Base-by-base conservation (phyloP, 2,888 invertebrate genomes). In the Lysandra coridon region DNA sequence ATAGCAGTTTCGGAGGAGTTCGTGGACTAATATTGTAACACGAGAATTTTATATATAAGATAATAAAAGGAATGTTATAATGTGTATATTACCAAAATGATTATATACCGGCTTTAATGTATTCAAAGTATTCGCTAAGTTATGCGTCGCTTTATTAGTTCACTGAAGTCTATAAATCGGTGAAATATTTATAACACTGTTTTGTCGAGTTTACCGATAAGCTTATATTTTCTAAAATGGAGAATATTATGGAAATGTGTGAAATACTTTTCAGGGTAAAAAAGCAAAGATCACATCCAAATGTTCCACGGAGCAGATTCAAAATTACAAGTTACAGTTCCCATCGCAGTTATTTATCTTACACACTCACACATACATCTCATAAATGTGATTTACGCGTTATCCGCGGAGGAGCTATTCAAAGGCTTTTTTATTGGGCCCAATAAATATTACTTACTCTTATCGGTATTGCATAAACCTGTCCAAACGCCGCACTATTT, bases 401-500 rank as follows among this genome's bases (percentile, higher is more conserved):
- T 62, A 62, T 23, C 7, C 62, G 10, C 64, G 12, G 30, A 64
- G 64, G 64, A n/a, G 75, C 49, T 53, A 53, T 75, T 75, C 75
- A n/a, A 23, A 30, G 75, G 49, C 40, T 44, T 75, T 74, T 83
- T 83, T 81, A 83, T 83, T 80, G 82, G 80, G 78, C 79, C 76
- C 81, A 82, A 83, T 82, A 83, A 82, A 83, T 81, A 81, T 64
- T 78, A 80, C 79, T 73, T 79, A 74, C 44, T 4, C 73, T 37
- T 57, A 73, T 78, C 73, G 53, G 57, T 44, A 37, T 44, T 79
- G 60, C 79, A 75, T 79, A 62, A 79, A 79, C 79, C 81, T 82
- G 83, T 83, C 81, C 80, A 81, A 82, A 80, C 79, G 80, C 79
- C 79, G 76, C 82, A 80, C 80, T 80, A 80, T 82, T 81, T 81